Conservation (phyloP, 1,140 invertebrate species). For the Stegodyphus dumicola region DNA sequence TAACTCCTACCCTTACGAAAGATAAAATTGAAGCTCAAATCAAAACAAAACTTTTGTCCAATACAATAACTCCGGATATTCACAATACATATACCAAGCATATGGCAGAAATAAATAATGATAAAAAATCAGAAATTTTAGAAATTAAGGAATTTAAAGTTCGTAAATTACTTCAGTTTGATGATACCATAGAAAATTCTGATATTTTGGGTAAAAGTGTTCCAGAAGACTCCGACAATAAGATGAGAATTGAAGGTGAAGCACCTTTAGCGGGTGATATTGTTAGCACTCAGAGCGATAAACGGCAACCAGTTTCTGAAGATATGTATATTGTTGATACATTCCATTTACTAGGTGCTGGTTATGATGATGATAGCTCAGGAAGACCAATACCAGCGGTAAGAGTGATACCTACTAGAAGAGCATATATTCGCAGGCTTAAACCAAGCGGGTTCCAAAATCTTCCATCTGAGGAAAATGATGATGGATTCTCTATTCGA, state of each 20-base stretch:
- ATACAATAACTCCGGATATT: background rate
- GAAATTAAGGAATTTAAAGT: background rate
- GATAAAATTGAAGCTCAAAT: background rate
- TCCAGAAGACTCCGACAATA: background rate
- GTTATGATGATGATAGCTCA: slow-evolving; percentile 18
- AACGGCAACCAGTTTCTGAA: background rate
- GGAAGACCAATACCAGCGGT: slow-evolving; percentile 52
- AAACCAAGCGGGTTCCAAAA: slow-evolving; percentile 19
- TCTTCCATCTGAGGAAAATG: slow-evolving; percentile 5
- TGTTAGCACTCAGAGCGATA: slow-evolving; percentile 16
- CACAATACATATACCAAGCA: background rate
- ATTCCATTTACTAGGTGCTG: slow-evolving; percentile 47
- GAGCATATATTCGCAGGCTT: slow-evolving; percentile 47
- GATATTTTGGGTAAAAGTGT: background rate
- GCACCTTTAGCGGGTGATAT: background rate
- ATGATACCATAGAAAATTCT: background rate
- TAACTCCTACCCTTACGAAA: background rate
- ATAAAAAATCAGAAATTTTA: background rate
- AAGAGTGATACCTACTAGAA: slow-evolving; percentile 43
- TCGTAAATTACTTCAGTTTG: slow-evolving; percentile 27
- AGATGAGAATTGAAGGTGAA: background rate
- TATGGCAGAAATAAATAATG: background rate
- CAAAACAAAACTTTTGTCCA: background rate
- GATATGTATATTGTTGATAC: slow-evolving; percentile 3
- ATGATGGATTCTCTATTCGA: slow-evolving; percentile 24